A percentile compares a stretch with the other conserved stretches of the same genome.
Evolutionary conservation across 2,888 invertebrate species (phyloP).

Genomic region (Girardia tigrina): DNA sequence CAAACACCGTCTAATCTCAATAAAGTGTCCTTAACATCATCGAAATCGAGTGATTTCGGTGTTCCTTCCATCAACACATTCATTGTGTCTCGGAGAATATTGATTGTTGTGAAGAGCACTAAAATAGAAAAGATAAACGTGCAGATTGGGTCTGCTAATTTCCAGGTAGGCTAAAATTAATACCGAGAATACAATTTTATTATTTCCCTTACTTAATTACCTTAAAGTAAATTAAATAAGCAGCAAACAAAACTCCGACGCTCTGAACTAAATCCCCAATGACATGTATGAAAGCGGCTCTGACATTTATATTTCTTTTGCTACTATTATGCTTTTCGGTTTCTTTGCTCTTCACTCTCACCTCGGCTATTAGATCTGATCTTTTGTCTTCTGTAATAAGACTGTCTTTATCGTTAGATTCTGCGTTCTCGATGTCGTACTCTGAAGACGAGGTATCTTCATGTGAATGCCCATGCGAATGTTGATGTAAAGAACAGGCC

Average conservation of each 20-base stretch:
- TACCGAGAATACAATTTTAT: not conserved
- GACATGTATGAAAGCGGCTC: constrained; percentile 89
- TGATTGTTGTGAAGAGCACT: constrained; percentile 64
- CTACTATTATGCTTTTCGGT: constrained; percentile 24
- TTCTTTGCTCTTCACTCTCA: not conserved
- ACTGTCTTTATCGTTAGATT: constrained; percentile 38
- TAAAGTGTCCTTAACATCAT: constrained; percentile 70
- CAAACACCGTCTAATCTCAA: constrained; percentile 72
- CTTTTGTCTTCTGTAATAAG: not conserved
- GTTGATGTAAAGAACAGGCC: constrained; percentile 72
- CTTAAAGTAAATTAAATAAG: constrained; percentile 74
- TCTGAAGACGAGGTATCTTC: not conserved
- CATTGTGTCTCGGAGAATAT: constrained; percentile 62
- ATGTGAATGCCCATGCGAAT: constrained; percentile 60
- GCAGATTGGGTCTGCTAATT: constrained; percentile 66
- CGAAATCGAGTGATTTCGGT: constrained; percentile 56
- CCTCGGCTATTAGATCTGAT: not conserved
- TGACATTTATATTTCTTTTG: constrained; percentile 56
- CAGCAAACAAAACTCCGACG: constrained; percentile 78
- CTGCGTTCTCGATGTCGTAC: not conserved
- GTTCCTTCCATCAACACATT: constrained; percentile 62
- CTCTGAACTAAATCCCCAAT: constrained; percentile 86
- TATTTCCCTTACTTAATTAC: constrained; percentile 51
- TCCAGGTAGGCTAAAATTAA: constrained; percentile 32
- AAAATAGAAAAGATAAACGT: constrained; percentile 69